Evolutionary conservation across 1,140 invertebrate species (phyloP).

Genomic region (Acromyrmex heyeri): DNA sequence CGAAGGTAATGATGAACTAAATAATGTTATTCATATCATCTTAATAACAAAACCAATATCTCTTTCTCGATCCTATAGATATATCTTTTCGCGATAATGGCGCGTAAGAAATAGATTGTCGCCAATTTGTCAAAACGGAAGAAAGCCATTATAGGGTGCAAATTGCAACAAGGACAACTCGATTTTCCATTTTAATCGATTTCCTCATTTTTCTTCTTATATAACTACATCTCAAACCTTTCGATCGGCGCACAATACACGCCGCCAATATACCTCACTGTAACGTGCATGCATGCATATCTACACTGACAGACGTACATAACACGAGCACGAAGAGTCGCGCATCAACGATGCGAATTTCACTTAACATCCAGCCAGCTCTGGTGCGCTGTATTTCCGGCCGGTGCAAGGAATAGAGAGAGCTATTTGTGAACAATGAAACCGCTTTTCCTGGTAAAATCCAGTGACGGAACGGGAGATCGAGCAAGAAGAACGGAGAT

Average conservation of each 20-base stretch:
- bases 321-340: slow-evolving; percentile 52
- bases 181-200: slow-evolving; percentile 57
- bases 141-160: background rate
- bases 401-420: slow-evolving; percentile 41
- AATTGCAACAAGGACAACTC: slow-evolving; percentile 26
- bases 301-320: slow-evolving; percentile 19
- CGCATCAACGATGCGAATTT: slow-evolving; percentile 60
- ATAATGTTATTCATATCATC: slow-evolving; percentile 22
- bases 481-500: slow-evolving; percentile 22
- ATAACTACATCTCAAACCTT: slow-evolving; percentile 23
- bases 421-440: slow-evolving; percentile 55
- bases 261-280: slow-evolving; percentile 2
- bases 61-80: background rate
- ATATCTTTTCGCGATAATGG: slow-evolving; percentile 6
- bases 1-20: background rate
- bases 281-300: slow-evolving; percentile 34
- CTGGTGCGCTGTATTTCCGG: slow-evolving; percentile 44
- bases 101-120: background rate
- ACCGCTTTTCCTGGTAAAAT: slow-evolving; percentile 49
- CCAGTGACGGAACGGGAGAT: slow-evolving; percentile 21
- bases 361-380: slow-evolving; percentile 65
- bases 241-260: slow-evolving; percentile 42
- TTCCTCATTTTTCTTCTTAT: slow-evolving; percentile 39
- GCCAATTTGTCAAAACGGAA: background rate
- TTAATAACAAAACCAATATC: slow-evolving; percentile 6